phyloP scores from a whole-genome alignment of 2,797 vertebrate species.

The Periophthalmus magnuspinnatus region DNA sequence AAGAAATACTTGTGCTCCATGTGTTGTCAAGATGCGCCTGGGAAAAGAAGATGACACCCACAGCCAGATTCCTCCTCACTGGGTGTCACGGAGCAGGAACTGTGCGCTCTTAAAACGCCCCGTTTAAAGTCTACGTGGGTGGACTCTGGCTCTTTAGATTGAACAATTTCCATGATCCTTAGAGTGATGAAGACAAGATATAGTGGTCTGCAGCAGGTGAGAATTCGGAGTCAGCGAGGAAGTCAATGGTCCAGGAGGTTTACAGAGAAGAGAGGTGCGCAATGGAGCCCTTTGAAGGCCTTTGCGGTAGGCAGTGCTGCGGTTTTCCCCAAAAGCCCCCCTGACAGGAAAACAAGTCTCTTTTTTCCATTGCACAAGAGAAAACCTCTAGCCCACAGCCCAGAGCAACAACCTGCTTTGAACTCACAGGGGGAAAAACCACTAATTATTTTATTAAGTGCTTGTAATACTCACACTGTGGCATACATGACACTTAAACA shows the following conservation, averaged over 20 bases:
- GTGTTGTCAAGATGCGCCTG: slow-evolving; percentile 63
- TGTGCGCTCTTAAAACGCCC: slow-evolving; percentile 4
- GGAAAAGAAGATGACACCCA: slow-evolving; percentile 45
- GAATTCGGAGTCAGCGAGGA: slow-evolving; percentile 49
- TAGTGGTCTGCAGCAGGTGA: slow-evolving; percentile 47
- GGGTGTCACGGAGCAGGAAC: slow-evolving; percentile 16
- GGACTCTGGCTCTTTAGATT: slow-evolving; percentile 31
- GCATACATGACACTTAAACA: slow-evolving; percentile 40
- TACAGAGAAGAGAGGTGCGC: slow-evolving; percentile 58
- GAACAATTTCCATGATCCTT: slow-evolving; percentile 50
- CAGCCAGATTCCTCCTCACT: slow-evolving; percentile 14
- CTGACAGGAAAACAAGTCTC: slow-evolving; percentile 62
- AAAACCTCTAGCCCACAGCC: slow-evolving; percentile 61
- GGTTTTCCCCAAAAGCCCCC: slow-evolving; percentile 65
- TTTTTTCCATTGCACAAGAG: slow-evolving; percentile 68
- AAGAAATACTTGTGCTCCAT: slow-evolving; percentile 53
- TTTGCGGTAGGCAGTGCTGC: slow-evolving; percentile 68
- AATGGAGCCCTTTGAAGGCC: slow-evolving; percentile 61
- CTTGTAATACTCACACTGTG: slow-evolving; percentile 55
- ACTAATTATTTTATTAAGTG: slow-evolving; percentile 79
- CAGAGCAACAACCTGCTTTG: slow-evolving; percentile 66
- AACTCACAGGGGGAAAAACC: slow-evolving; percentile 65
- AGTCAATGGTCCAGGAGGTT: slow-evolving; percentile 49
- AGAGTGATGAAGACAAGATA: slow-evolving; percentile 21
- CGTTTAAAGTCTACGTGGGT: slow-evolving; percentile 25